Evolutionary conservation across 2,888 invertebrate genomes (phyloP).

Genomic region (Chaetoderma sp.): DNA sequence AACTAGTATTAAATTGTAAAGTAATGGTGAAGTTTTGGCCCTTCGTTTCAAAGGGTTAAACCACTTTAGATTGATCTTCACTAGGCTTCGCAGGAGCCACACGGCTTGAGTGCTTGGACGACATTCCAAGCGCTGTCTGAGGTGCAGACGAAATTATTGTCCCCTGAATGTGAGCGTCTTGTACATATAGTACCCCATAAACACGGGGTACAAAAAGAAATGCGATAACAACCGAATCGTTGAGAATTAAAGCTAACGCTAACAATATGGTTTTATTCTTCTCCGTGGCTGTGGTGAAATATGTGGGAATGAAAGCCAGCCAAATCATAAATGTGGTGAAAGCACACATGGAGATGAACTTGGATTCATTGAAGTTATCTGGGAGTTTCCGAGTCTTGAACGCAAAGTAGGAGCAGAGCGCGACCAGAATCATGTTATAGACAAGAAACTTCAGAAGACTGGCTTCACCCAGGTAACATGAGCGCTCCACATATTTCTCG

Average conservation of each 20-base stretch:
- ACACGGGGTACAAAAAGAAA: slow-evolving; percentile 43
- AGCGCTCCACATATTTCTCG: slow-evolving; percentile 47
- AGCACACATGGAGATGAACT: slow-evolving; percentile 54
- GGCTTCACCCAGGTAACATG: slow-evolving; percentile 41
- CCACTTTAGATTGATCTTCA: no score
- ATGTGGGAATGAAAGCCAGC: slow-evolving; percentile 54
- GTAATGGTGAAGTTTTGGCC: no score
- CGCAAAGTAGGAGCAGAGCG: slow-evolving; percentile 44
- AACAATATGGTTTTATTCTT: slow-evolving; percentile 32
- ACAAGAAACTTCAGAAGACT: slow-evolving; percentile 46
- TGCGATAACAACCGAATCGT: slow-evolving; percentile 39
- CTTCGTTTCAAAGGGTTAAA: no score
- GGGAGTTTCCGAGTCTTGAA: slow-evolving; percentile 45
- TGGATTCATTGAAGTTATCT: slow-evolving; percentile 51
- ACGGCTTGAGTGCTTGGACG: no score
- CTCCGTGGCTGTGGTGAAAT: slow-evolving; percentile 43
- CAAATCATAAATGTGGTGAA: slow-evolving; percentile 56
- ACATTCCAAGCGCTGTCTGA: no score
- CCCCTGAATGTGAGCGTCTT: no score
- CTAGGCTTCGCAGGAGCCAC: no score
- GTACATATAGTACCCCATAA: slow-evolving; percentile 35
- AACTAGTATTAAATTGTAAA: no score
- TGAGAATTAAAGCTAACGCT: slow-evolving; percentile 38
- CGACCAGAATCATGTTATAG: slow-evolving; percentile 46
- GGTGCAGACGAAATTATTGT: no score